Evolutionary conservation across 1,140 invertebrate genomes (phyloP).

Genomic region (Neodiprion fabricii): DNA sequence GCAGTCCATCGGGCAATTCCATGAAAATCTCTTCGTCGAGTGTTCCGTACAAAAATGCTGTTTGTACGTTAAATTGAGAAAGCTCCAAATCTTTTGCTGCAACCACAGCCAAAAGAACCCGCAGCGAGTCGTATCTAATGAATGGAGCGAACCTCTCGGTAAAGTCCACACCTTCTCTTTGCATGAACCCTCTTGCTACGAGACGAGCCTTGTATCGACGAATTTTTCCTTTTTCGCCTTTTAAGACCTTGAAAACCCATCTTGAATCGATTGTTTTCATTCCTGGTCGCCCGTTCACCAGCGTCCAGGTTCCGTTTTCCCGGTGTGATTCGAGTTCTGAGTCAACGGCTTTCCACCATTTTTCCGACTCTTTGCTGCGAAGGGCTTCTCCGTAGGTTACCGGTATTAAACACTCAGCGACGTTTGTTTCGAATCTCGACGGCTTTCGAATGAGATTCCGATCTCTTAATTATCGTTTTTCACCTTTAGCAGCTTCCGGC

Average conservation of each 20-base stretch:
- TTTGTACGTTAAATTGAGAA: conserved; percentile 46
- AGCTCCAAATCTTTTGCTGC: conserved; percentile 23
- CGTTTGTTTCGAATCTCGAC: conserved; percentile 1
- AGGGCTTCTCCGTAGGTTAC: neutral
- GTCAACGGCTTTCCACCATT: conserved; percentile 28
- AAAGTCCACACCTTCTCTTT: conserved; percentile 25
- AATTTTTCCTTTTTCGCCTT: conserved; percentile 24
- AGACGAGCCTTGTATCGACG: conserved; percentile 42
- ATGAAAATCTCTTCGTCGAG: conserved; percentile 47
- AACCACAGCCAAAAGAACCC: conserved; percentile 35
- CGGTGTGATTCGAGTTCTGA: conserved; percentile 26
- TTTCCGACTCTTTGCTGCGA: neutral
- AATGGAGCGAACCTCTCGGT: conserved; percentile 17
- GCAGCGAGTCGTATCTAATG: conserved; percentile 22
- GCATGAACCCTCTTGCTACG: conserved; percentile 43
- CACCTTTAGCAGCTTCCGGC: conserved; percentile 1
- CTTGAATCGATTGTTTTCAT: conserved; percentile 25
- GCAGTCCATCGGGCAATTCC: conserved; percentile 47
- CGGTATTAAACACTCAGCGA: neutral
- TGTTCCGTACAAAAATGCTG: conserved; percentile 50
- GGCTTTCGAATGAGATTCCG: conserved; percentile 1
- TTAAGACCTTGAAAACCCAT: conserved; percentile 40
- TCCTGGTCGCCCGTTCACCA: conserved; percentile 26
- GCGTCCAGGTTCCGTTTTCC: conserved; percentile 25
- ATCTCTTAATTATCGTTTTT: conserved; percentile 4